Evolutionary conservation across 2,797 vertebrate species (phyloP).

Genomic region (Platalea minor): DNA sequence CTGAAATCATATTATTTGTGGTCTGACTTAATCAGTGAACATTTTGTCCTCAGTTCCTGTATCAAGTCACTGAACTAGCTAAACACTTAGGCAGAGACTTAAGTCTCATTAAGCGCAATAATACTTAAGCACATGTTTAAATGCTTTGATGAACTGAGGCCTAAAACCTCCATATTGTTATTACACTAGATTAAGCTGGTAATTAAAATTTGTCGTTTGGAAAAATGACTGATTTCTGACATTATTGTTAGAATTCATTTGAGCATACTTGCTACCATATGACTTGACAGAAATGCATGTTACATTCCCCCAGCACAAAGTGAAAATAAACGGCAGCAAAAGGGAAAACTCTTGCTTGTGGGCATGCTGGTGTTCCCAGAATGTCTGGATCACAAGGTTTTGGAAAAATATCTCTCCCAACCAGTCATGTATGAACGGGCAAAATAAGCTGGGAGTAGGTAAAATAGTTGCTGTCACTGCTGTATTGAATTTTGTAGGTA

Average conservation of each 20-base stretch:
- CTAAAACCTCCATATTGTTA: background rate
- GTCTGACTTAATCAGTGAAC: background rate
- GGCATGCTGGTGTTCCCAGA: conserved; percentile 13
- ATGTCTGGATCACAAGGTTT: background rate
- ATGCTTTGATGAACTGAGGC: background rate
- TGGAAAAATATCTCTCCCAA: background rate
- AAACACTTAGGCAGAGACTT: background rate
- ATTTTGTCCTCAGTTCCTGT: background rate
- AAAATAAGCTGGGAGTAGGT: background rate
- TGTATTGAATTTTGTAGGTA: background rate
- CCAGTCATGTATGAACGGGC: background rate
- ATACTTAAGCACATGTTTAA: background rate
- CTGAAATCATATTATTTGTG: background rate
- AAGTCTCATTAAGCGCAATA: background rate
- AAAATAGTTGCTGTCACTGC: background rate
- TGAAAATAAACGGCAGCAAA: background rate
- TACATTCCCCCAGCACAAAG: background rate
- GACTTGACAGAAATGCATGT: background rate
- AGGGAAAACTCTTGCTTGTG: background rate
- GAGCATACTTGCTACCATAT: background rate
- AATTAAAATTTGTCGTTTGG: background rate
- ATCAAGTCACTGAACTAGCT: background rate
- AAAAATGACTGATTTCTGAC: background rate
- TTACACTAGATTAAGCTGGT: background rate
- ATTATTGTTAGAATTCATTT: background rate